Evolutionary conservation across 1,140 invertebrate genomes (phyloP), one percentile per base, ranked within the genome.

Genomic region (Drosophila chauvacae): DNA sequence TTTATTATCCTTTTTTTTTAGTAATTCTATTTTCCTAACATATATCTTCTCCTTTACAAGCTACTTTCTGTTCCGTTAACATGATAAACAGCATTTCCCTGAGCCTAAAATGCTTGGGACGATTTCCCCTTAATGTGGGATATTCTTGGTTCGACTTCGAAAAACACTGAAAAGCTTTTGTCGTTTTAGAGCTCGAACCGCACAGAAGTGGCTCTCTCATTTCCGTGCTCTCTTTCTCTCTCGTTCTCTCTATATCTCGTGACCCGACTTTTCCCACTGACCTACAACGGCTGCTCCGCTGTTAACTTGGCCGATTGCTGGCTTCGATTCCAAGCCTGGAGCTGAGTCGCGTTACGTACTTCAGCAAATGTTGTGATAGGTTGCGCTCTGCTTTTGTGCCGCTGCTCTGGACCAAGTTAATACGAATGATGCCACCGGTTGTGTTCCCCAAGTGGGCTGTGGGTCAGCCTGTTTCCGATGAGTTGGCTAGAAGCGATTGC

Each of bases 351-450:
- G 81, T 84, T 84, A 83, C 81, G 37, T 61, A 42, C 63, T 77
- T 79, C 70, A 78, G 77, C 50, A 65, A 84, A 78, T 90, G 84
- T 88, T 88, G 85, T 88, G 85, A 90, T 88, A 88, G 84, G 84
- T 88, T 88, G 63, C 63, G 85, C 77, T 60, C 51, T 61, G 23
- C 45, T 56, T 63, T 44, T 57, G 45, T 35, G 45, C 39, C 35
- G 57, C 41, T 42, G 39, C 53, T 71, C 50, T 42, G 50, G 47
- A 39, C 33, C 74, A 86, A 62, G 63, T 69, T 61, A 60, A 44
- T 44, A 23, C 26, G 11, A 48, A 33, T 48, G 14, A 35, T 39
- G 26, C 48, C 28, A 33, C 10, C 9, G 26, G 41, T n/a, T 37
- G 44, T 26, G 60, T 41, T 41, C 48, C 26, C 5, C 50, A 56